Conservation (phyloP, 1,140 invertebrate genomes). For the Acyrthosiphon pisum region DNA sequence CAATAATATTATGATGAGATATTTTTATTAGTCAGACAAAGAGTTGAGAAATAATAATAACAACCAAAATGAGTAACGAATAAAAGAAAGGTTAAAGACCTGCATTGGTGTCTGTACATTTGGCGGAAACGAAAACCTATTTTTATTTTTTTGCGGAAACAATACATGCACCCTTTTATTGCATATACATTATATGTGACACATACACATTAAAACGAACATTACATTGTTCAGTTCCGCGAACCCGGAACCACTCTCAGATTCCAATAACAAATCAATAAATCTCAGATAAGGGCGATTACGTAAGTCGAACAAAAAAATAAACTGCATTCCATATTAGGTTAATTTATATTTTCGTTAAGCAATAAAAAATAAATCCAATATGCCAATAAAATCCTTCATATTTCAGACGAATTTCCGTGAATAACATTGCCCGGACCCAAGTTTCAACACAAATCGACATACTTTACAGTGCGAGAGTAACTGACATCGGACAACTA, state of each 20-base stretch:
- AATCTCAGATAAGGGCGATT: background rate
- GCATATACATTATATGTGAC: background rate
- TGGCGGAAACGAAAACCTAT: background rate
- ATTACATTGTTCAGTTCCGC: background rate
- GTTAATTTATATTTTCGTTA: background rate
- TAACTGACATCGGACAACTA: background rate
- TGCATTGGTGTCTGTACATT: background rate
- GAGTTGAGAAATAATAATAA: background rate
- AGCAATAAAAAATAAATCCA: background rate
- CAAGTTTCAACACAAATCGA: background rate
- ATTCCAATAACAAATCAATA: background rate
- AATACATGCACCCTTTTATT: background rate
- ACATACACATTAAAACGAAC: background rate
- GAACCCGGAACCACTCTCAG: background rate
- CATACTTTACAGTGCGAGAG: background rate
- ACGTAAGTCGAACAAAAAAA: background rate
- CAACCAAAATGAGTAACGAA: background rate
- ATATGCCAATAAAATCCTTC: background rate
- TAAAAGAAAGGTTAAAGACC: background rate
- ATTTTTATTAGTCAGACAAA: background rate
- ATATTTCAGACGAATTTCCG: background rate
- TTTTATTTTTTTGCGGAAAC: background rate
- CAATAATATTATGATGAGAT: background rate
- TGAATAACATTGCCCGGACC: background rate
- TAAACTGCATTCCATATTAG: background rate